Base-by-base conservation (phyloP, 2,888 invertebrate species). In the Panzeria rudis region DNA sequence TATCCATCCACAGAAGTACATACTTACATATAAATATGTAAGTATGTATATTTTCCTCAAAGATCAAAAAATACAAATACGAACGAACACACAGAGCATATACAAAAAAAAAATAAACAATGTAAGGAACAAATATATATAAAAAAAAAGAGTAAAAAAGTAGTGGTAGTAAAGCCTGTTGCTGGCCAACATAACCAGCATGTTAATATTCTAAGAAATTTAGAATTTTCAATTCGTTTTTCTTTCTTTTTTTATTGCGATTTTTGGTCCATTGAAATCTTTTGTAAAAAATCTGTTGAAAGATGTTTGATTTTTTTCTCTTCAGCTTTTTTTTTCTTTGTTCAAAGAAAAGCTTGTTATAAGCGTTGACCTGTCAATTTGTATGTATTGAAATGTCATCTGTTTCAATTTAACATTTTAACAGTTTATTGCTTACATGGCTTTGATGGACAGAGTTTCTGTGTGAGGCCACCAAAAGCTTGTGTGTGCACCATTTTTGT, bases 351-450 rank as follows among this genome's bases (percentile, higher is more conserved):
- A 71, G 85, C 85, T 85, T 85, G 85, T 85, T 85, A 85, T 85
- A 85, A 85, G 92, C 92, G 92, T 92, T 92, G 91, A 92, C 90
- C 92, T 92, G 92, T 92, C 92, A 92, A 91, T 91, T 92, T 88
- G 88, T 87, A 87, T 89, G 92, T 92, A 92, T 92, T 92, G 92
- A 92, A 92, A 92, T 91, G 92, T 92, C 92, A 92, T 91, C 89
- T 88, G 88, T 86, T 86, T 84, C 64, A 80, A 82, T 85, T 80
- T 77, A 81, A 80, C 80, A 72, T 80, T 84, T 84, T 50, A 85
- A 71, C 85, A 85, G 85, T 85, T 85, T 85, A 85, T 85, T 82
- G 85, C 85, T 75, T 82, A 71, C 85, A 81, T 68, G 72, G 81
- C 75, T 82, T 77, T 82, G 78, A 83, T 83, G 83, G 83, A 83